Evolutionary conservation across 2,113 vertebrate species (phyloP).

Genomic region (Brachyistius frenatus): DNA sequence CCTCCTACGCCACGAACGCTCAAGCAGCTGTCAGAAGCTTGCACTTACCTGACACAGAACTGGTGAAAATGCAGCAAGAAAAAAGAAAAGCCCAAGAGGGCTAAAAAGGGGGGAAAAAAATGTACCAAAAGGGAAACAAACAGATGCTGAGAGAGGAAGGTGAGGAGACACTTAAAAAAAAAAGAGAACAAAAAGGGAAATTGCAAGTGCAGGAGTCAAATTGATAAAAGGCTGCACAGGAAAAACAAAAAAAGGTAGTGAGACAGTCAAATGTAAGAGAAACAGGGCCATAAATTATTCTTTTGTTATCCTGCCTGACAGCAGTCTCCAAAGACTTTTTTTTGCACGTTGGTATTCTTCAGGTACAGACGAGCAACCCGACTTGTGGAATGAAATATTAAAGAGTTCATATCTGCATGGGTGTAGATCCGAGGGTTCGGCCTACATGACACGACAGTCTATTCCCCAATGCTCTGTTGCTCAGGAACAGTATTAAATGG

Average conservation of each 20-base stretch:
- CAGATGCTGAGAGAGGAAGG: conserved; percentile 33
- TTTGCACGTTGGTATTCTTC: conserved; percentile 47
- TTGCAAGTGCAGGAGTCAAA: conserved; percentile 29
- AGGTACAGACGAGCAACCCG: conserved; percentile 53
- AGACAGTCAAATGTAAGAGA: conserved; percentile 44
- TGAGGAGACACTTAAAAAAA: conserved; percentile 1
- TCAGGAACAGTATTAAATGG: conserved; percentile 48
- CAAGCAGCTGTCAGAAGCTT: conserved; percentile 60
- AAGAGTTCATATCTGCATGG: conserved; percentile 72
- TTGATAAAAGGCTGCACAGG: conserved; percentile 25
- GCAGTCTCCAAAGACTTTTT: conserved; percentile 47
- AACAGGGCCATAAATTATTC: conserved; percentile 78
- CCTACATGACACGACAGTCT: conserved; percentile 54
- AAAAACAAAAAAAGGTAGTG: not conserved
- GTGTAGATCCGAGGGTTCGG: conserved; percentile 44
- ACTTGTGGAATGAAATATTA: conserved; percentile 79
- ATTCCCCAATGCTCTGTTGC: conserved; percentile 54
- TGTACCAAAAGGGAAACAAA: conserved; percentile 21
- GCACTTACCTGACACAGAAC: conserved; percentile 40
- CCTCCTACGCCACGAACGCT: conserved; percentile 10
- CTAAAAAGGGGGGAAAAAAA: conserved; percentile 1
- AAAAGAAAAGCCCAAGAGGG: conserved; percentile 28
- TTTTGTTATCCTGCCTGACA: conserved; percentile 68
- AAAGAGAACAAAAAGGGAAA: conserved; percentile 13
- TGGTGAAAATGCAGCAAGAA: conserved; percentile 20